Evolutionary conservation across 2,888 invertebrate genomes (phyloP), one percentile per base, ranked within the genome.

Genomic region (Digitonthophagus gazella): DNA sequence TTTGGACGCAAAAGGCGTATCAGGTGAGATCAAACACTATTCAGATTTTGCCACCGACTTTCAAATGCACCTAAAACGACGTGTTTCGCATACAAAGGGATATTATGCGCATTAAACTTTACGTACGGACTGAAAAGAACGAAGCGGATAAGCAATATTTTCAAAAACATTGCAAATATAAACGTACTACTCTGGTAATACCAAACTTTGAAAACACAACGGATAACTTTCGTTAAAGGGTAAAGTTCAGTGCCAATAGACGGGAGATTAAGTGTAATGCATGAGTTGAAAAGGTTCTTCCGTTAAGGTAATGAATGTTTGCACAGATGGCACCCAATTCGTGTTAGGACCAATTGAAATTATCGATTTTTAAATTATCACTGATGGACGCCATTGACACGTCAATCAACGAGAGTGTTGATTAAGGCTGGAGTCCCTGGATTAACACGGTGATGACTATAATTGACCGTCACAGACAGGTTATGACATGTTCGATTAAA

Each of bases 281-380:
- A 2, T 6, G 28, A 44, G n/a, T 3, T 11, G 28, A 11, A 44
- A 44, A 44, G 28, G 28, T 44, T 44, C 28, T 44, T 44, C 28
- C 28, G 6, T 44, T 44, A 44, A 44, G 28, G 28, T 44, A 44
- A 44, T 44, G 28, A 44, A 44, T 44, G 28, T 44, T 6, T 44
- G 28, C 28, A 11, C 28, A 44, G 28, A 44, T 44, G 28, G 28
- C 28, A 11, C 28, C 11, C 3, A 44, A 44, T 44, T 44, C 28
- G 28, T 11, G 28, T 11, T 44, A 54, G 44, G 19, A 6, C 11
- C 19, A 54, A 55, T 65, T 55, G 55, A 65, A 65, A 65, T 55
- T 54, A 65, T 65, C 19, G 19, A 65, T 55, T 65, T 65, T 14
- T 16, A 16, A 16, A 65, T 63, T 65, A 55, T 8, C 22, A 18